Evolutionary conservation across 2,797 vertebrate species (phyloP), one percentile per base, ranked within the genome.

Genomic region (Peromyscus melanophrys): DNA sequence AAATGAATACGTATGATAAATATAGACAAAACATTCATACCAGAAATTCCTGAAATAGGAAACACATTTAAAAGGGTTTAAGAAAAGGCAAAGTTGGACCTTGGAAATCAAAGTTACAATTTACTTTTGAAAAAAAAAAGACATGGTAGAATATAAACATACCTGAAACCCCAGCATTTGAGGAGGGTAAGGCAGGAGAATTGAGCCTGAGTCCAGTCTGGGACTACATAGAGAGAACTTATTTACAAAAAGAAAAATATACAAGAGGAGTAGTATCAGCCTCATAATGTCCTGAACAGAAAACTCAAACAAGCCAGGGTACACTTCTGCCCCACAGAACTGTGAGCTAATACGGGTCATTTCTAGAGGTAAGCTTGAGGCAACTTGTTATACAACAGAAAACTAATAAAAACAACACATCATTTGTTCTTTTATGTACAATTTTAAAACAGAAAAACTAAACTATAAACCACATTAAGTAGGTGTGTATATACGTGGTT

Each of bases 1-100:
- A 93, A 88, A 93, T 77, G 14, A 90, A 63, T 16, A 55, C 49
- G 65, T 27, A n/a, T 63, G 52, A 75, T 31, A 40, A 43, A 63
- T 37, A 65, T 21, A 86, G 61, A 86, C 69, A 69, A 94, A 93
- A 83, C 69, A 69, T 25, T 89, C 46, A 81, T 31, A 90, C 43
- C 55, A 95, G 84, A 92, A 97, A 89, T 91, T 86, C 37, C 73
- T 76, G 69, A 94, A 91, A 75, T 21, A 94, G 89, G 88, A 95
- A 96, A 92, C 21, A 71, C 10, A 89, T 37, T 67, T n/a, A 67
- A 67, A 34, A 69, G 3, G 4, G 19, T 69, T 86, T 52, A 4
- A 9, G 52, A 86, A 96, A 91, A 34, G 59, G 6, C 57, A 81
- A 57, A 80, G 59, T 31, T 89, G 23, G 71, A 71, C 80, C 63